These are phyloP conservation scores for Natator depressus DNA, from an alignment of 2,113 vertebrate genomes.

Conservation along the genomic window DNA sequence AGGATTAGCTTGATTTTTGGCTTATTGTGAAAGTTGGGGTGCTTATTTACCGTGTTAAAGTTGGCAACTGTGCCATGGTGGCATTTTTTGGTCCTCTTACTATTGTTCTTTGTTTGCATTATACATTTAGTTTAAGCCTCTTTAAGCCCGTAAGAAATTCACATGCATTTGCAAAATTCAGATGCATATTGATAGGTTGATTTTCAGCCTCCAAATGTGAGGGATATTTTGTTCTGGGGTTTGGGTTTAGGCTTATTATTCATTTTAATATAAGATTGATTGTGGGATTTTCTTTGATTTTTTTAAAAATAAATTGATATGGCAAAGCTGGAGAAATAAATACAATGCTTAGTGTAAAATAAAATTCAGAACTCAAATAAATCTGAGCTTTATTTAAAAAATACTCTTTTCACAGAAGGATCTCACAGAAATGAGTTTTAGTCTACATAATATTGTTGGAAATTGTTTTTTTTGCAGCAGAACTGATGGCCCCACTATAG, in stretches of 20 bases:
- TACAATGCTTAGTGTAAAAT: slow-evolving; percentile 47
- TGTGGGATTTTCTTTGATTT: slow-evolving; percentile 29
- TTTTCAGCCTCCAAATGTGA: slow-evolving; percentile 43
- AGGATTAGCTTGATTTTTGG: no score
- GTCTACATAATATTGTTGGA: slow-evolving; percentile 19
- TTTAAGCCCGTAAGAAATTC: background rate
- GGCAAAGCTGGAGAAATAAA: slow-evolving; percentile 60
- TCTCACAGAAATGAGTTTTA: slow-evolving; percentile 18
- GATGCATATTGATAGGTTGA: slow-evolving; percentile 14
- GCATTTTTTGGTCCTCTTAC: no score
- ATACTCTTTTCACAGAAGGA: slow-evolving; percentile 19
- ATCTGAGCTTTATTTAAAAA: slow-evolving; percentile 21
- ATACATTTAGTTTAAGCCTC: no score
- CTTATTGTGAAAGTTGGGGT: no score
- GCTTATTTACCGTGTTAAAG: no score
- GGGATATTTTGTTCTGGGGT: slow-evolving; percentile 13
- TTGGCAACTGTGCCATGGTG: no score
- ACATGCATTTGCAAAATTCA: background rate
- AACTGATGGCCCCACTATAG: slow-evolving; percentile 47
- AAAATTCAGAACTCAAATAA: slow-evolving; percentile 60
- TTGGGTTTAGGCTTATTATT: slow-evolving; percentile 44
- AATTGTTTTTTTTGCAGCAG: slow-evolving; percentile 20
- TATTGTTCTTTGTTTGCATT: no score
- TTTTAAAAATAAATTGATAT: slow-evolving; percentile 28
- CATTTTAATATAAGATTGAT: slow-evolving; percentile 26